Conservation (phyloP, 2,113 vertebrate genomes). For the Platycercus adscitus region DNA sequence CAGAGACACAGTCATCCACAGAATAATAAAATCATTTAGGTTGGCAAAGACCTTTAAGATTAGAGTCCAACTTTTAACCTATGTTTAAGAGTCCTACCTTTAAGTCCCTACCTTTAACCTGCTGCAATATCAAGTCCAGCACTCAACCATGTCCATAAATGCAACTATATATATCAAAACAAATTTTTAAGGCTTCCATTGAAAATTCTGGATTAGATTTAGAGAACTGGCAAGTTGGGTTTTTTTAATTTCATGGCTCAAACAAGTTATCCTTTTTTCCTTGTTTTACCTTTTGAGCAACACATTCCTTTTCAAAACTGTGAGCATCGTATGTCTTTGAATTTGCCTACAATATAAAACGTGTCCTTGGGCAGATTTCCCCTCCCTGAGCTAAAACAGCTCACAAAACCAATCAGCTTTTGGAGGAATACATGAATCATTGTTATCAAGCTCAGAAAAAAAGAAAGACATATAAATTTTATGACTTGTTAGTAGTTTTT, state of each 20-base stretch:
- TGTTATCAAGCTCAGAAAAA: background rate
- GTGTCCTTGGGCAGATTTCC: background rate
- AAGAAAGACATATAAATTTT: background rate
- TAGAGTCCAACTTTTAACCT: background rate
- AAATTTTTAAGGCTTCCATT: background rate
- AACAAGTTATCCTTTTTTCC: fast-evolving
- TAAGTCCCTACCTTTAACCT: no score
- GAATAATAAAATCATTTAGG: background rate
- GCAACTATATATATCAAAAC: background rate
- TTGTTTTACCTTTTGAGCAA: background rate
- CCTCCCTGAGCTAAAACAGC: background rate
- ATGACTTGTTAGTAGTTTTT: background rate
- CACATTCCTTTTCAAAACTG: background rate
- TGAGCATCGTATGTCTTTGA: background rate
- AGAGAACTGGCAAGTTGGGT: background rate
- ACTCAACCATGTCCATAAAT: background rate
- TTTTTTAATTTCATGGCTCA: background rate
- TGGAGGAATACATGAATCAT: background rate
- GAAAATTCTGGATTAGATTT: background rate
- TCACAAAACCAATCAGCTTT: background rate
- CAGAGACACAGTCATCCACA: background rate
- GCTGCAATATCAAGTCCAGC: background rate
- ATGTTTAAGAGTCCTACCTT: no score
- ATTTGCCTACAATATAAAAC: background rate
- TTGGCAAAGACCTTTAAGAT: background rate